Evolutionary conservation across 1,140 invertebrate genomes (phyloP).

Genomic region (Eubasilissa regina): DNA sequence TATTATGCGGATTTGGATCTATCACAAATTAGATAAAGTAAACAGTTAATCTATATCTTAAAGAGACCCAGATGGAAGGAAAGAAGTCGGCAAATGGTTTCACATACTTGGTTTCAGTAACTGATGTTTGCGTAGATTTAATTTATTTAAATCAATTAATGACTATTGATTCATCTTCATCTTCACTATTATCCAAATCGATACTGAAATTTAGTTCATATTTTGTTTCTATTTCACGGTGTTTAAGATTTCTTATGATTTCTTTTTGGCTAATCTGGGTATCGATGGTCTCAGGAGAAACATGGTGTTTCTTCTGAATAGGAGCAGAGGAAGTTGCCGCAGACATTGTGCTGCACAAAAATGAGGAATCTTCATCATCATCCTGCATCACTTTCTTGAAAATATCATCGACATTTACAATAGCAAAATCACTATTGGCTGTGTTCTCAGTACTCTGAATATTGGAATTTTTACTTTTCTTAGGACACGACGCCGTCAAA

Average conservation of each 20-base stretch:
- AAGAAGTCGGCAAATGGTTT: too few species aligned
- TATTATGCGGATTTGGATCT: too few species aligned
- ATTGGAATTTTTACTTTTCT: not conserved
- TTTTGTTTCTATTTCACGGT: not conserved
- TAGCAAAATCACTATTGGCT: not conserved
- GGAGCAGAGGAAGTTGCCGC: not conserved
- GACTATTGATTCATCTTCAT: not conserved
- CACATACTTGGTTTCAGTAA: too few species aligned
- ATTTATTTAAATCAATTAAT: not conserved
- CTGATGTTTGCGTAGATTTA: too few species aligned
- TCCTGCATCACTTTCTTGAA: conserved; percentile 19
- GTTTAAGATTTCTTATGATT: not conserved
- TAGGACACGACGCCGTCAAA: too few species aligned
- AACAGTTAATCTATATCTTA: too few species aligned
- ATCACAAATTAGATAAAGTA: too few species aligned
- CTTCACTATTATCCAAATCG: conserved; percentile 10
- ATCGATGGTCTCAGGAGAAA: not conserved
- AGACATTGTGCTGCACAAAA: not conserved
- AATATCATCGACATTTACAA: conserved; percentile 19
- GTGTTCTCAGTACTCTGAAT: too few species aligned
- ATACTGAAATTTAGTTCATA: conserved; percentile 18
- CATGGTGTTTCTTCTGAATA: not conserved
- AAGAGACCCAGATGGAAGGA: too few species aligned
- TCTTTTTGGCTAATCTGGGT: not conserved
- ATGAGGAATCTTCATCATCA: not conserved